These are phyloP conservation scores for Anthrax anthrax DNA, from an alignment of 2,888 invertebrate genomes.

Conservation along the genomic window DNA sequence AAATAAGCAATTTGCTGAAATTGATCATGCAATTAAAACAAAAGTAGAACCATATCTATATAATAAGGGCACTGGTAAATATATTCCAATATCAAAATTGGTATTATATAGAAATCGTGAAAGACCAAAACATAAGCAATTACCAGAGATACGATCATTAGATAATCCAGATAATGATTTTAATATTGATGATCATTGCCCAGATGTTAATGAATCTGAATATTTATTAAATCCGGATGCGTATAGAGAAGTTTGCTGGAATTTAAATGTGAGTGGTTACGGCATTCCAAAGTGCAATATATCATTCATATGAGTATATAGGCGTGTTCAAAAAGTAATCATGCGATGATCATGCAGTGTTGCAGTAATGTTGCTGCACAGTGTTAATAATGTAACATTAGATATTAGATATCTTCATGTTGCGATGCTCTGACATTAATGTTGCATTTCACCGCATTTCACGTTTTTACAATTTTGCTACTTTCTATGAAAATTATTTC, in stretches of 20 bases:
- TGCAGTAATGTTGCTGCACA: too few species aligned
- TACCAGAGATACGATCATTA: slow-evolving; percentile 60
- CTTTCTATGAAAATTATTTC: too few species aligned
- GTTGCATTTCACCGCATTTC: too few species aligned
- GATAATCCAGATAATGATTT: slow-evolving; percentile 77
- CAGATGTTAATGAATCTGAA: slow-evolving; percentile 45
- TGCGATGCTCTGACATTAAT: too few species aligned
- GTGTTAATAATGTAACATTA: too few species aligned
- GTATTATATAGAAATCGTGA: slow-evolving; percentile 80
- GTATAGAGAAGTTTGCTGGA: slow-evolving; percentile 84
- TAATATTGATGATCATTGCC: slow-evolving; percentile 65
- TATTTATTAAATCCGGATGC: slow-evolving; percentile 50
- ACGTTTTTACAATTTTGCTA: too few species aligned
- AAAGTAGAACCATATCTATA: slow-evolving; percentile 87
- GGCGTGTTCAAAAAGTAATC: too few species aligned
- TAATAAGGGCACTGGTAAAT: slow-evolving; percentile 81
- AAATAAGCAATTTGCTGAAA: slow-evolving; percentile 78
- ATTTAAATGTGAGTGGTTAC: slow-evolving; percentile 44
- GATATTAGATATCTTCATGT: too few species aligned
- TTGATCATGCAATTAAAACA: slow-evolving; percentile 83
- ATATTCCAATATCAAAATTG: slow-evolving; percentile 78
- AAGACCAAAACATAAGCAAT: slow-evolving; percentile 60
- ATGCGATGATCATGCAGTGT: too few species aligned
- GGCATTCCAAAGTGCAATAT: too few species aligned
- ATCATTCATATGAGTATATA: too few species aligned